Evolutionary conservation across 2,113 vertebrate species (phyloP), one percentile per base, ranked within the genome.

Genomic region (Apus apus): DNA sequence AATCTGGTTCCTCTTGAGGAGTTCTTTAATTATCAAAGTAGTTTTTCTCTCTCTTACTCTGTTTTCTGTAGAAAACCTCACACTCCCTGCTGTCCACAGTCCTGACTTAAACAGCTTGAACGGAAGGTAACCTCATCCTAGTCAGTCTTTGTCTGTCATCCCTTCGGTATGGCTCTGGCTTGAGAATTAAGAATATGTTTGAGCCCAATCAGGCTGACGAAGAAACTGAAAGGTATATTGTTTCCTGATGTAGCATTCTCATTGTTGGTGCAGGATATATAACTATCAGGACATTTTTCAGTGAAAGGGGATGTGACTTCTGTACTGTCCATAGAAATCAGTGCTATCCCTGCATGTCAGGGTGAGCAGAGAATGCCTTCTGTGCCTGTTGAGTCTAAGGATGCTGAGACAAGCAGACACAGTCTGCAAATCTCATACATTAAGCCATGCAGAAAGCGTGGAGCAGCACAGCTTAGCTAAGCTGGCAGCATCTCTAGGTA

Each of bases 271-370:
- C 30, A 48, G 53, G 57, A 60, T 60, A 43, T 11, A 34, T 3
- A 56, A 16, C 8, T 34, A 30, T 2, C 15, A 38, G 0, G 0
- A 18, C 11, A 18, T 36, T 32, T 48, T 51, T 60, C 58, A 61
- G 25, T 18, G 15, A 48, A 50, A 79, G 18, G 19, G 8, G 5
- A 62, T 26, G 21, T 70, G n/a, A 66, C 25, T 68, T 17, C 75
- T 66, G 6, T 8, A 4, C 9, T 57, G 11, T 22, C 27, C 61
- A 7, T 1, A 79, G 66, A 66, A 82, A 87, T 13, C 43, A 30
- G n/a, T 22, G 36, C 30, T 36, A 27, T 65, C 20, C 19, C 26
- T 65, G 73, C 4, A 13, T 1, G 6, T 34, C 13, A 65, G 29
- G 4, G 15, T 36, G 53, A 89, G 48, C 15, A 72, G 53, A 64